These are phyloP conservation scores for Tipula lateralis DNA, from an alignment of 2,888 invertebrate genomes.

Conservation along the genomic window DNA sequence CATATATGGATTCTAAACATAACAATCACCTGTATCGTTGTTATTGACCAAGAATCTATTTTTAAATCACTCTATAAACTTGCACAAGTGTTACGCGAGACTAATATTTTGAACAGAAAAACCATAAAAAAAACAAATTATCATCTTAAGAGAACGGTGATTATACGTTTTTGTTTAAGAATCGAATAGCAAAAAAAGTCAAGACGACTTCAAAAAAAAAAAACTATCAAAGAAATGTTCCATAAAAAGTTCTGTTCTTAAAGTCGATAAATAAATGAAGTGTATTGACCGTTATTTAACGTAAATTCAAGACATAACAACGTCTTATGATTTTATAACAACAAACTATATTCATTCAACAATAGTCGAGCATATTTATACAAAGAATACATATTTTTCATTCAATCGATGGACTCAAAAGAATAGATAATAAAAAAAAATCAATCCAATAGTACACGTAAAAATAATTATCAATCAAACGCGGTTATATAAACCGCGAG, in stretches of 20 bases:
- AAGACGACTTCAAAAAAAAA: neutral
- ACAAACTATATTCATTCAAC: neutral
- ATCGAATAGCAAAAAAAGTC: neutral
- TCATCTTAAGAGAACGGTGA: neutral
- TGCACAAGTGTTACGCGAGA: neutral
- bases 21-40: no score
- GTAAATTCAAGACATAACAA: neutral
- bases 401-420: neutral
- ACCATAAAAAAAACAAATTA: neutral
- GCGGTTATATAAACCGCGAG: neutral
- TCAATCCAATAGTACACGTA: neutral
- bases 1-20: neutral
- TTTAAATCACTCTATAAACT: neutral
- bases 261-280: neutral
- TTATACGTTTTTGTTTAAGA: neutral
- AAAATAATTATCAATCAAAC: neutral
- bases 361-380: neutral
- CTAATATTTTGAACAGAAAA: neutral
- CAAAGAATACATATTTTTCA: neutral
- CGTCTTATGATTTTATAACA: neutral
- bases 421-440: conserved; percentile 13
- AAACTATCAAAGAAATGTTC: neutral
- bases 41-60: neutral
- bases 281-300: neutral
- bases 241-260: neutral